Evolutionary conservation across 2,113 vertebrate genomes (phyloP).

Genomic region (Cheilinus undulatus): DNA sequence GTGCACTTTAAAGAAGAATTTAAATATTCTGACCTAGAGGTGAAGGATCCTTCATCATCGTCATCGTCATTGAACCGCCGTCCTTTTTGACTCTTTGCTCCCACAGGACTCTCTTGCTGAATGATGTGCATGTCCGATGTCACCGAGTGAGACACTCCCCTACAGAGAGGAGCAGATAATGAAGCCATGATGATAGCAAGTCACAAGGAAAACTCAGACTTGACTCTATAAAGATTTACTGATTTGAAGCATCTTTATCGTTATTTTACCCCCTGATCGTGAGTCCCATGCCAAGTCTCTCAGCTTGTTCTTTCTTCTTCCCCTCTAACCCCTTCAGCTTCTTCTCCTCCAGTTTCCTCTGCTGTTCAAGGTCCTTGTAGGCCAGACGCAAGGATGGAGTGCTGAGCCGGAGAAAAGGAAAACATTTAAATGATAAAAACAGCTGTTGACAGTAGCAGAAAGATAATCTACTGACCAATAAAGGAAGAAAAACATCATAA

Average conservation of each 20-base stretch:
- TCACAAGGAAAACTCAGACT: not conserved
- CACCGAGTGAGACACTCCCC: slow-evolving; percentile 95
- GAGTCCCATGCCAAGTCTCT: slow-evolving; percentile 94
- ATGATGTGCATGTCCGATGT: slow-evolving; percentile 94
- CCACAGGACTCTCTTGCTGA: slow-evolving; percentile 89
- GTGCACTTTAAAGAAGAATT: not conserved
- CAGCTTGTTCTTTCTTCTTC: slow-evolving; percentile 88
- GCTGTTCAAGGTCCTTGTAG: slow-evolving; percentile 91
- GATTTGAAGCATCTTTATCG: slow-evolving; percentile 17
- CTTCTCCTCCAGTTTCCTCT: slow-evolving; percentile 86
- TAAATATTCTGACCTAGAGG: slow-evolving; percentile 74
- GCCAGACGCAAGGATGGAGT: slow-evolving; percentile 87
- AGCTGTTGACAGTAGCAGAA: not conserved
- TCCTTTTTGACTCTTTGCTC: slow-evolving; percentile 71
- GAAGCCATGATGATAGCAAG: not conserved
- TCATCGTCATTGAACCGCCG: slow-evolving; percentile 84
- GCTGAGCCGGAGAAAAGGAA: slow-evolving; percentile 71
- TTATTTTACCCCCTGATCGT: slow-evolving; percentile 79
- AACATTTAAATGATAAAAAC: not conserved
- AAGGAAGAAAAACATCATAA: not conserved
- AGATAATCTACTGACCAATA: not conserved
- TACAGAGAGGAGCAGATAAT: slow-evolving; percentile 53
- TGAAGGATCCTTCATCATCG: slow-evolving; percentile 83
- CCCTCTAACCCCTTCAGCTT: slow-evolving; percentile 82
- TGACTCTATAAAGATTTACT: not conserved